These are phyloP conservation scores for Lepidurus arcticus DNA, from an alignment of 1,140 invertebrate species.

Conservation along the genomic window DNA sequence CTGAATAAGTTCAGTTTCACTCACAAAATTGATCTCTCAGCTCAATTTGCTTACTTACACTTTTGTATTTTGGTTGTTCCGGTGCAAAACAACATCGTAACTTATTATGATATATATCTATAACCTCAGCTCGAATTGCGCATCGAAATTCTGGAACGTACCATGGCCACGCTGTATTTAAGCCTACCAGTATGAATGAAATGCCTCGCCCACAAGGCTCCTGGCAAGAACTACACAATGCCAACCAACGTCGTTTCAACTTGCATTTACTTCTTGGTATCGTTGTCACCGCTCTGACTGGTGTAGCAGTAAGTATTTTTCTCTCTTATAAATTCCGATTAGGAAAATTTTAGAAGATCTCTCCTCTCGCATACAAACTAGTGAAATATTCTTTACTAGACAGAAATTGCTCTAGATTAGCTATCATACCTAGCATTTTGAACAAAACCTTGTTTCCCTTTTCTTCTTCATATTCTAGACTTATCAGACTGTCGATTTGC, in stretches of 20 bases:
- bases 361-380: too few species aligned
- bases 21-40: too few species aligned
- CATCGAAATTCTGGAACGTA: not conserved
- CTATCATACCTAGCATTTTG: not conserved
- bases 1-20: too few species aligned
- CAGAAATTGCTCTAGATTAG: not conserved
- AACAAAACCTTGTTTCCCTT: not conserved
- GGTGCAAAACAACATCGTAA: not conserved
- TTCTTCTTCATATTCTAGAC: not conserved
- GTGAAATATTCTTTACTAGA: not conserved
- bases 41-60: too few species aligned
- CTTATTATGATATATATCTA: not conserved
- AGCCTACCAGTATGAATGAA: slow-evolving; percentile 59
- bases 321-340: not conserved
- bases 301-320: slow-evolving; percentile 52
- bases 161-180: slow-evolving; percentile 31
- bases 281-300: slow-evolving; percentile 49
- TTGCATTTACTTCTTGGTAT: slow-evolving; percentile 56
- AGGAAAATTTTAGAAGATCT: not conserved
- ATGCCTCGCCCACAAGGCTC: slow-evolving; percentile 63
- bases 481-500: not conserved
- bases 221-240: slow-evolving; percentile 61
- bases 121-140: not conserved
- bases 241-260: slow-evolving; percentile 61
- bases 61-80: too few species aligned